These are phyloP conservation scores for Paramisgurnus dabryanus DNA, from an alignment of 2,113 vertebrate genomes.

Conservation along the genomic window DNA sequence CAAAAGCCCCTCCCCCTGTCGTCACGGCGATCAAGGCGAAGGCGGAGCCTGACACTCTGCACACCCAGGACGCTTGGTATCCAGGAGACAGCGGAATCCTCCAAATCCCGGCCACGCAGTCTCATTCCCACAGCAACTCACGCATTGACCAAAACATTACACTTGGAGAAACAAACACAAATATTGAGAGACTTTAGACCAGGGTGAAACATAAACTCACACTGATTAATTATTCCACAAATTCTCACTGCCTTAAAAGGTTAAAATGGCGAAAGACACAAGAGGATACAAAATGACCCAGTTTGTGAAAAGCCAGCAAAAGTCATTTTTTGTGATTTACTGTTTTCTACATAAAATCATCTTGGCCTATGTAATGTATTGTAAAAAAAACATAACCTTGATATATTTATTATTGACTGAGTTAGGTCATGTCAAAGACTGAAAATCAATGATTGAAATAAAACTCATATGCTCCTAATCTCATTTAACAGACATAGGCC, in stretches of 20 bases:
- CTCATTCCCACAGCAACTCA: slow-evolving; percentile 65
- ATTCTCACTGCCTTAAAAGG: background rate
- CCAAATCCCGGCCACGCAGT: slow-evolving; percentile 62
- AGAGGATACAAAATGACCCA: background rate
- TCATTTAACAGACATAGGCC: too few species aligned
- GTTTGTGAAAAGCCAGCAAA: too few species aligned
- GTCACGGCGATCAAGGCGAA: slow-evolving; percentile 65
- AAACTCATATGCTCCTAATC: too few species aligned
- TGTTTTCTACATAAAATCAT: too few species aligned
- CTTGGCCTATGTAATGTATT: too few species aligned
- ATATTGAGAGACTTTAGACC: background rate
- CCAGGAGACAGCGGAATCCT: slow-evolving; percentile 63
- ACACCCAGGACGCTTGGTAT: slow-evolving; percentile 63
- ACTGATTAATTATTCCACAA: background rate
- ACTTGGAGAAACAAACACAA: slow-evolving; percentile 44
- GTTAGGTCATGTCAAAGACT: too few species aligned
- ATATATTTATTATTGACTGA: too few species aligned
- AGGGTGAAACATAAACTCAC: background rate
- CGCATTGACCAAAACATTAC: slow-evolving; percentile 56
- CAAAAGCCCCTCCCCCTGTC: slow-evolving; percentile 65
- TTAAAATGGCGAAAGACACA: background rate
- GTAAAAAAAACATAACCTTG: too few species aligned
- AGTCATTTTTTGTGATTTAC: too few species aligned
- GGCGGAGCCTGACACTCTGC: slow-evolving; percentile 66
- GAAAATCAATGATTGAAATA: too few species aligned